A percentile compares a stretch with the other conserved stretches of the same genome.
phyloP scores from a whole-genome alignment of 2,888 invertebrate genomes.

The Yponomeuta malinellus region DNA sequence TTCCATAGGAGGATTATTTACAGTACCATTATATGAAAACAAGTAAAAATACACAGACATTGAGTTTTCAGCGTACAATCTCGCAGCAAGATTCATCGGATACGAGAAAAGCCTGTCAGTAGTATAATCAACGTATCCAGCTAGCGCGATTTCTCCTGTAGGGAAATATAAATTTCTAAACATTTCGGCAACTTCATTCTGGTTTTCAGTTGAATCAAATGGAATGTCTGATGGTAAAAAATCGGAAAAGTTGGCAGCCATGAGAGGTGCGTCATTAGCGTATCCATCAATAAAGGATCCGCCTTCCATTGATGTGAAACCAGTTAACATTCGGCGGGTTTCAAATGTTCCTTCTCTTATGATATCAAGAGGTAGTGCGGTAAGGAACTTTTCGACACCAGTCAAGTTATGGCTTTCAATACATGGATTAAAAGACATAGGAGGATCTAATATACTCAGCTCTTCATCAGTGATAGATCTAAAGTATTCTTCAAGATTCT shows the following conservation, averaged over 20 bases:
- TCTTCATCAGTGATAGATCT: not conserved
- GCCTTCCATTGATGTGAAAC: conserved; percentile 38
- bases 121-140: conserved; percentile 32
- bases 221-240: conserved; percentile 16
- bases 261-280: not conserved
- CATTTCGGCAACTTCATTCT: conserved; percentile 24
- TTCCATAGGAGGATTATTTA: not conserved
- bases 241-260: conserved; percentile 13
- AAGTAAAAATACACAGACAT: conserved; percentile 11
- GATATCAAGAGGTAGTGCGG: conserved; percentile 19
- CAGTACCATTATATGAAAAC: conserved; percentile 5
- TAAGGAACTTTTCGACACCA: conserved; percentile 4
- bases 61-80: conserved; percentile 7
- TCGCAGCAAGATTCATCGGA: conserved; percentile 21
- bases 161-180: conserved; percentile 31
- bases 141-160: conserved; percentile 13
- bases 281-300: conserved; percentile 28
- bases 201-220: conserved; percentile 20
- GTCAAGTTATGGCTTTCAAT: conserved; percentile 3
- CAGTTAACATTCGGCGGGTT: conserved; percentile 30
- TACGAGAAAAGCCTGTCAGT: conserved; percentile 32
- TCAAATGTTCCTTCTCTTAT: conserved; percentile 20
- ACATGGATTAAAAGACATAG: not conserved
- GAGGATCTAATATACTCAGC: no score
- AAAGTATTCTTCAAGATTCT: not conserved